Evolutionary conservation across 2,888 invertebrate species (phyloP).

Genomic region (Drosophila testacea): DNA sequence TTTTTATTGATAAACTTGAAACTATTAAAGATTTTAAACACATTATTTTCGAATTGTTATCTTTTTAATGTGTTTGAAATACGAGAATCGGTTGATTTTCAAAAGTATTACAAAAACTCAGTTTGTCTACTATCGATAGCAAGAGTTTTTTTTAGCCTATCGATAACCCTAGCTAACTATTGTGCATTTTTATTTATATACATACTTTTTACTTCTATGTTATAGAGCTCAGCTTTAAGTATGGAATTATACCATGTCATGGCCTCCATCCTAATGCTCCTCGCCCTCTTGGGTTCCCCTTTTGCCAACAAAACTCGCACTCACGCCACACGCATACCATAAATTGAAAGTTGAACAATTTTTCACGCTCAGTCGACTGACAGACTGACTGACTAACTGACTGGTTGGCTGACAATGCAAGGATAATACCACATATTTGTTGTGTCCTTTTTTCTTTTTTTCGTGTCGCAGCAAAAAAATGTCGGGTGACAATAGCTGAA

Average conservation of each 20-base stretch:
- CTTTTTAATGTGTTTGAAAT: too few species aligned
- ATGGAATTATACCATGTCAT: conserved; percentile 28
- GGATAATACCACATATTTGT: conserved; percentile 41
- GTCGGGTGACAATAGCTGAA: conserved; percentile 68
- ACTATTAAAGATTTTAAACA: too few species aligned
- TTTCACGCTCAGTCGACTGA: conserved; percentile 31
- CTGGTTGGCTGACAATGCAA: conserved; percentile 33
- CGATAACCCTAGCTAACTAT: not conserved
- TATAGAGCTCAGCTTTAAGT: not conserved
- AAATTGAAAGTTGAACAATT: conserved; percentile 40
- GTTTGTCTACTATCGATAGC: not conserved
- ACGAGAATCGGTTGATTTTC: too few species aligned
- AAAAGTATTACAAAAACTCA: not conserved
- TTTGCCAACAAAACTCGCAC: not conserved
- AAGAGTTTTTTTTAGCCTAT: not conserved
- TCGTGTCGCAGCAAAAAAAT: conserved; percentile 20
- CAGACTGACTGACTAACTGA: conserved; percentile 37
- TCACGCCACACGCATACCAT: conserved; percentile 2
- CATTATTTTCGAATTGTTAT: too few species aligned
- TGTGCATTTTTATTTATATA: not conserved
- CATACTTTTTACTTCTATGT: not conserved
- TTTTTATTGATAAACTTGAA: too few species aligned
- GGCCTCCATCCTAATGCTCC: not conserved
- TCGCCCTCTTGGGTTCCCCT: not conserved
- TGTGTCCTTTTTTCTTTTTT: not conserved